Conservation (phyloP, 2,113 vertebrate species). For the Nibea coibor region DNA sequence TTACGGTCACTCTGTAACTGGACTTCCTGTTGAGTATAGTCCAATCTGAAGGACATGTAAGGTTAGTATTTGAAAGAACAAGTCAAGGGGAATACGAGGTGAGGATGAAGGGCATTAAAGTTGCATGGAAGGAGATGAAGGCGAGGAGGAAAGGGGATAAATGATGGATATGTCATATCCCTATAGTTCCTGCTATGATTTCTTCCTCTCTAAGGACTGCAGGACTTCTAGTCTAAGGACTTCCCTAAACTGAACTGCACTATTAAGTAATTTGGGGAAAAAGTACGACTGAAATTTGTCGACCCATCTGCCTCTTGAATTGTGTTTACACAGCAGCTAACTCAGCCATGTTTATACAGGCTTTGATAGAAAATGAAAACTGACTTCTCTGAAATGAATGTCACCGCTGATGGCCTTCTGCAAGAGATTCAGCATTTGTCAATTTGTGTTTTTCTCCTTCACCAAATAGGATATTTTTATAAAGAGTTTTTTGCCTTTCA, state of each 20-base stretch:
- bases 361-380: slow-evolving; percentile 55
- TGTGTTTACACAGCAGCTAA: slow-evolving; percentile 48
- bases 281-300: slow-evolving; percentile 42
- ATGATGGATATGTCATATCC: slow-evolving; percentile 45
- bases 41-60: background rate
- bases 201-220: slow-evolving; percentile 4
- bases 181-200: slow-evolving; percentile 36
- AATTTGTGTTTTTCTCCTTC: slow-evolving; percentile 31
- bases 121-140: background rate
- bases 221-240: slow-evolving; percentile 2
- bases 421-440: slow-evolving; percentile 32
- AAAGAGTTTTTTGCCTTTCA: slow-evolving; percentile 26
- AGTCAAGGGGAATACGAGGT: slow-evolving; percentile 17
- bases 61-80: background rate
- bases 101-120: slow-evolving; percentile 29
- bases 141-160: background rate
- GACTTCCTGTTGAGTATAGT: background rate
- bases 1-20: background rate
- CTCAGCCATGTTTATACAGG: slow-evolving; percentile 26
- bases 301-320: slow-evolving; percentile 31
- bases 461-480: slow-evolving; percentile 25
- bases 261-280: slow-evolving; percentile 47
- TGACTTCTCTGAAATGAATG: slow-evolving; percentile 50
- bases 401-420: slow-evolving; percentile 29
- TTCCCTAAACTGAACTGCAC: slow-evolving; percentile 22